phyloP scores from a whole-genome alignment of 2,888 invertebrate species.

The Acholoe squamosa region DNA sequence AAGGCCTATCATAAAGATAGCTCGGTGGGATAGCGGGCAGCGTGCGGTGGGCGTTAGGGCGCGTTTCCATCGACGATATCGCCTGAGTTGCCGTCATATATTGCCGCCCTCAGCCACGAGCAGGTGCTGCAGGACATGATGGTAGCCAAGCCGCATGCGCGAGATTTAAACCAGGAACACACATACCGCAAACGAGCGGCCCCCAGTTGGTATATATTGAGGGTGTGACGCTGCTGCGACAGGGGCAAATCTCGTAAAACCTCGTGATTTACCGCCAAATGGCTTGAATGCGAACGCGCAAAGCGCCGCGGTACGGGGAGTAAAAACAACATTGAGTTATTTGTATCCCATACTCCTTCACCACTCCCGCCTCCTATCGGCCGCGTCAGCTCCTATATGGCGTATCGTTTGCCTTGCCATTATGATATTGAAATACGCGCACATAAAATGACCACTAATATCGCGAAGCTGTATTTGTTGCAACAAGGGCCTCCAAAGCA shows the following conservation, averaged over 20 bases:
- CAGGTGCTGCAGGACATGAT: constrained; percentile 5
- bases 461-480: neutral
- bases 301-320: neutral
- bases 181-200: constrained; percentile 29
- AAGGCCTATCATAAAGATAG: neutral
- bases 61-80: constrained; percentile 30
- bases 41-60: neutral
- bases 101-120: neutral
- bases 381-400: neutral
- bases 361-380: neutral
- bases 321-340: neutral
- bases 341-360: neutral
- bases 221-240: neutral
- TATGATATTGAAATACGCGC: constrained; percentile 2
- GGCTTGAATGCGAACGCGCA: constrained; percentile 6
- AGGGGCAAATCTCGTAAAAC: constrained; percentile 22
- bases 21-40: neutral
- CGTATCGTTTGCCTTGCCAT: constrained; percentile 14
- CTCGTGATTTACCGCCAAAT: constrained; percentile 5
- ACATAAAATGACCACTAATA: neutral
- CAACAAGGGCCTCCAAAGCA: constrained; percentile 18
- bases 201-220: neutral
- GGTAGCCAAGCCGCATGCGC: neutral
- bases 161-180: constrained; percentile 46
- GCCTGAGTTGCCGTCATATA: constrained; percentile 11